Conservation (phyloP, 2,113 vertebrate genomes). For the Sterrhoptilus dennistouni region DNA sequence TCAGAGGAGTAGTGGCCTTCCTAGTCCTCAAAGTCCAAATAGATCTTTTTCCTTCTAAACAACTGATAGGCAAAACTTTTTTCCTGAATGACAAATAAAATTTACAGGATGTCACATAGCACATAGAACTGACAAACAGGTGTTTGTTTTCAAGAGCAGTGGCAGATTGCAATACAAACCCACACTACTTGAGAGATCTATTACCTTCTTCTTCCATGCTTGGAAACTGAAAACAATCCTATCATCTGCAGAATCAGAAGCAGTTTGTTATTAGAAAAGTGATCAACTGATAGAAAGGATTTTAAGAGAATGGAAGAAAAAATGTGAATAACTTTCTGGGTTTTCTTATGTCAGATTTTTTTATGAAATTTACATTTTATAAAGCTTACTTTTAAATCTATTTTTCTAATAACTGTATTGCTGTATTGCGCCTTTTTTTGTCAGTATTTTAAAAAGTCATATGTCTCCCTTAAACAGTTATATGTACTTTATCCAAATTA, state of each 20-base stretch:
- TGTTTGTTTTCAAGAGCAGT: background rate
- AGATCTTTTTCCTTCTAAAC: background rate
- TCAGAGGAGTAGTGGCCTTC: background rate
- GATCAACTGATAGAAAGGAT: background rate
- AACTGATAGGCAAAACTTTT: background rate
- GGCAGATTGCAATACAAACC: background rate
- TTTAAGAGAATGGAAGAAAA: background rate
- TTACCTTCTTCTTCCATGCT: background rate
- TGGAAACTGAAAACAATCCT: background rate
- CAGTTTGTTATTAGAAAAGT: background rate
- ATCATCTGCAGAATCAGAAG: background rate
- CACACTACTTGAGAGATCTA: background rate
- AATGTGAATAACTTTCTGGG: fast-evolving
- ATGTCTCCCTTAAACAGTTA: background rate
- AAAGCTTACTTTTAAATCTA: background rate
- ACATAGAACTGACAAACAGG: background rate
- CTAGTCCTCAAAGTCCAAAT: background rate
- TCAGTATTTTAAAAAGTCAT: background rate
- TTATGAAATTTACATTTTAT: background rate
- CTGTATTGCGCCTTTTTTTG: no score
- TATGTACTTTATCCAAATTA: background rate
- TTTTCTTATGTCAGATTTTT: background rate
- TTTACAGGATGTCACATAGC: background rate
- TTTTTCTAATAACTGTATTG: background rate
- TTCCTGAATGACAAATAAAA: background rate